Percentiles rank a stretch among this genome's conserved stretches.
These are phyloP conservation scores for Cryptoprocta ferox DNA, from an alignment of 2,797 vertebrate species.

Conservation along the genomic window DNA sequence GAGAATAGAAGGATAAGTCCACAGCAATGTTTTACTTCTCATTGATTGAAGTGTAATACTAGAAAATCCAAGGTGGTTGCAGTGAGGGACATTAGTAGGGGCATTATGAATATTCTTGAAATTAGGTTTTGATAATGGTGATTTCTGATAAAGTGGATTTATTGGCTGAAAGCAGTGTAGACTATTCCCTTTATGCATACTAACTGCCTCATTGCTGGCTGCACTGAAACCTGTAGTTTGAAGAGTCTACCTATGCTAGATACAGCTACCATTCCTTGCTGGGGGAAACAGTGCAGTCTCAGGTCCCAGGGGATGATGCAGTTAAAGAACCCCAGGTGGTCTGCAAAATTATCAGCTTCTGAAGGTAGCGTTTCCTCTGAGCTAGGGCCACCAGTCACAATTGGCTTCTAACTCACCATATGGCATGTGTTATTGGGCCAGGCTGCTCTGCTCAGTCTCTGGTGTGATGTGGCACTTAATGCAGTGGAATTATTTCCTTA, in stretches of 20 bases:
- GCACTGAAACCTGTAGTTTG: background rate
- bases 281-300: background rate
- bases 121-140: constrained; percentile 24
- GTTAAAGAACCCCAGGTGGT: constrained; percentile 51
- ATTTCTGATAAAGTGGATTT: constrained; percentile 55
- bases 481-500: constrained; percentile 63
- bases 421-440: background rate
- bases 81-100: background rate
- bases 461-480: constrained; percentile 26
- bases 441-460: constrained; percentile 53
- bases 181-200: background rate
- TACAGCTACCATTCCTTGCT: background rate
- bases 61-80: constrained; percentile 42
- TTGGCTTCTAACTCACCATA: constrained; percentile 57
- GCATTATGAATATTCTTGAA: background rate
- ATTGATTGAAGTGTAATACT: background rate
- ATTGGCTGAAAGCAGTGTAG: background rate
- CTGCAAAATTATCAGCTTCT: constrained; percentile 45
- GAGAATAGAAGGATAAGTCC: background rate
- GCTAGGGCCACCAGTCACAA: background rate
- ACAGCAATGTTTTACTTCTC: background rate
- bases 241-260: constrained; percentile 17
- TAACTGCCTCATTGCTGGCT: constrained; percentile 19
- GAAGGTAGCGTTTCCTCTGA: background rate
- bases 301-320: background rate